Base-by-base conservation (phyloP, 2,888 invertebrate genomes). In the Nomada fucata region DNA sequence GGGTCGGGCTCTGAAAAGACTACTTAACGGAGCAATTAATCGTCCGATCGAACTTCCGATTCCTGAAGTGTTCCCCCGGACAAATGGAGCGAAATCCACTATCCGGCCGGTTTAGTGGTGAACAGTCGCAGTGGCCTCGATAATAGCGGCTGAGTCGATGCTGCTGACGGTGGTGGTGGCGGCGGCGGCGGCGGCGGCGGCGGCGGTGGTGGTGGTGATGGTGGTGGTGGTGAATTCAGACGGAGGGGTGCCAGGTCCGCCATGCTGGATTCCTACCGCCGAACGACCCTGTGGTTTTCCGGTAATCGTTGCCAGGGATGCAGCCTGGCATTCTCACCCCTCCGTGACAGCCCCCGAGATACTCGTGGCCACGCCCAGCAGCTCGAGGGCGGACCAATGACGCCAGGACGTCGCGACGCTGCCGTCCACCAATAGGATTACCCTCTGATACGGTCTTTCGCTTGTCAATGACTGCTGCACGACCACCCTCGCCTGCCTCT, bases 361-460 rank as follows among this genome's bases (percentile, higher is more conserved):
- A 64, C 78, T 74, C 73, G 65, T 76, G 70, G 80, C 93, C 93
- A 93, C 93, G 93, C 93, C 93, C 91, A 82, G 68, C 18, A 76
- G 64, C 82, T 83, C 86, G 83, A 65, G 76, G 79, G 83, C 86
- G 89, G 88, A 90, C 93, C 93, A 93, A 93, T 93, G 90, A 90
- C 90, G 88, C 83, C 87, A 79, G 90, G 90, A 93, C 90, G 88
- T 92, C 92, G 91, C 93, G 93, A 93, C 90, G 91, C 91, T 91
- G 89, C 91, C 91, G 90, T 92, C 92, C 93, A 91, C 93, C 93
- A 93, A 93, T 93, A 93, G 93, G 93, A 93, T 93, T 93, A 93
- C 93, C 93, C 92, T 93, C 93, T 93, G 93, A 93, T 92, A 92
- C 93, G 93, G 90, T 93, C 92, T 93, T 93, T 93, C 93, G 92